Evolutionary conservation across 2,888 invertebrate genomes (phyloP), one percentile per base, ranked within the genome.

Genomic region (Campopleginae sp.): DNA sequence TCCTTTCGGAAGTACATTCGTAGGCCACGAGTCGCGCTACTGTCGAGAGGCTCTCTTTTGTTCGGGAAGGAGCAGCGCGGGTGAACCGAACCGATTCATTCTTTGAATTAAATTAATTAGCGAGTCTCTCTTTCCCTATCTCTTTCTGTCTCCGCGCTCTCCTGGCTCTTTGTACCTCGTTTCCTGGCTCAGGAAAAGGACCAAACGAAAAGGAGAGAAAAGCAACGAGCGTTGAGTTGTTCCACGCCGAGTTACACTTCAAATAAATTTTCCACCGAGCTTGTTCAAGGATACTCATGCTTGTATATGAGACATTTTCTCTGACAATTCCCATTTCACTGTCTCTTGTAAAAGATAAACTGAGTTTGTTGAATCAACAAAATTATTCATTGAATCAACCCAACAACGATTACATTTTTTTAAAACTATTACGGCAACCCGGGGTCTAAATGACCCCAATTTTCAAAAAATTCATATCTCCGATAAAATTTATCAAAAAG

Each of bases 101-200:
- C 85, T 85, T 81, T 81, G 81, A 85, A 85, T 85, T 82, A 75
- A 81, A 85, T 85, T 85, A 82, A 85, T 85, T 85, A 85, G 81
- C 81, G 81, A 75, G 81, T 78, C 83, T 38, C 44, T 65, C 58
- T 23, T 27, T 65, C 68, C 12, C 68, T 44, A n/a, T 38, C 38
- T 75, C 68, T 44, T 46, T 61, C 70, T 51, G 8, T 51, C 46
- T 48, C 31, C 19, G 42, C 54, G 42, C 54, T 84, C 70, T 51
- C 68, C 27, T 19, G 74, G 54, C 71, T 77, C 76, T 65, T 58
- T 80, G 72, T 77, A 42, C 44, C 51, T 71, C 48, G 77, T 27
- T 58, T 78, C 27, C 19, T 44, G 68, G 70, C 68, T 46, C 78
- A 68, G 44, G 68, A 27, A n/a, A 7, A 65, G 44, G 51, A 77